These are phyloP conservation scores for Aldabrachelys gigantea DNA, from an alignment of 2,113 vertebrate species.

Conservation along the genomic window DNA sequence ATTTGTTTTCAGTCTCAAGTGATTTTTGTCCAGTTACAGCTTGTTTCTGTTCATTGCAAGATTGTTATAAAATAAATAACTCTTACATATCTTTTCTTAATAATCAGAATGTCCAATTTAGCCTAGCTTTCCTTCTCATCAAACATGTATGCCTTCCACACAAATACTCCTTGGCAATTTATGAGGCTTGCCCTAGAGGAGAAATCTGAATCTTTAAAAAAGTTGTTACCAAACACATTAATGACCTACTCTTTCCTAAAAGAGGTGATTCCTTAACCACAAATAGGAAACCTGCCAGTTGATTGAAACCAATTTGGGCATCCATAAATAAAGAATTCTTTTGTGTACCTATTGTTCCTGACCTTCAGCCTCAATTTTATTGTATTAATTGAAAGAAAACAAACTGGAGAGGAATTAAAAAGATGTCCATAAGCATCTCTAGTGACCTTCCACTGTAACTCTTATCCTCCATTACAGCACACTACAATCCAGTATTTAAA, in stretches of 20 bases:
- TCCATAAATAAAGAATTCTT: neutral
- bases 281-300: neutral
- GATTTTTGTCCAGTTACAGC: neutral
- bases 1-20: neutral
- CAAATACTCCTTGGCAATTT: neutral
- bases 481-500: rapidly evolving
- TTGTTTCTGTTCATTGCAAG: neutral
- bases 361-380: neutral
- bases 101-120: neutral
- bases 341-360: neutral
- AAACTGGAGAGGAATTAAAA: neutral
- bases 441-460: neutral
- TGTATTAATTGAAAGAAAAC: neutral
- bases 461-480: neutral
- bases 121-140: neutral
- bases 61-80: neutral
- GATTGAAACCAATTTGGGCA: neutral
- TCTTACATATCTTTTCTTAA: neutral
- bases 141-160: neutral
- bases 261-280: neutral
- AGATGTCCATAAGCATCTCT: neutral
- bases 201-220: neutral
- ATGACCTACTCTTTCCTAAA: neutral
- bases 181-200: neutral
- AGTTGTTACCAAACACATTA: neutral